These are phyloP conservation scores for Microctonus aethiopoides DNA, from an alignment of 2,888 invertebrate species.

Conservation along the genomic window DNA sequence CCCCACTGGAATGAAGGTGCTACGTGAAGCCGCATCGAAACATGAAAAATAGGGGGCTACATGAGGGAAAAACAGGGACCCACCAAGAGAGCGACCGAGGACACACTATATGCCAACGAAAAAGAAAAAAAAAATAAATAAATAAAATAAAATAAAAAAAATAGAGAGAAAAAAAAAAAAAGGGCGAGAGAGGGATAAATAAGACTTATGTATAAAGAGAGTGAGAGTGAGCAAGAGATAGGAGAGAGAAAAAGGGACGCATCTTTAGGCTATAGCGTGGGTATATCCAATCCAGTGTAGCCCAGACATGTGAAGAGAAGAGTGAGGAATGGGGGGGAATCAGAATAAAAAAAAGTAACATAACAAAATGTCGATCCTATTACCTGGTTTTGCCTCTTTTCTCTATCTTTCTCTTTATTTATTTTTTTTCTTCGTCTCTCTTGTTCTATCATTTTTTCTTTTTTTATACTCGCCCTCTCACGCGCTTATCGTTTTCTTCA, in stretches of 20 bases:
- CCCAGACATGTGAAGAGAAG: slow-evolving; percentile 34
- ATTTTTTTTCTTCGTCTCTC: not conserved
- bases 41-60: slow-evolving; percentile 68
- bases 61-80: slow-evolving; percentile 64
- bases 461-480: slow-evolving; percentile 16
- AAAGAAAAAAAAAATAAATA: not conserved
- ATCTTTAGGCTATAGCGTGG: slow-evolving; percentile 5
- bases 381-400: slow-evolving; percentile 54
- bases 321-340: slow-evolving; percentile 50
- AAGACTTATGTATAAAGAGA: slow-evolving; percentile 31
- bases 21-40: slow-evolving; percentile 67
- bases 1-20: slow-evolving; percentile 63
- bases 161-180: slow-evolving; percentile 18
- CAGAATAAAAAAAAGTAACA: slow-evolving; percentile 66
- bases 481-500: slow-evolving; percentile 21
- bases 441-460: not conserved
- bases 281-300: slow-evolving; percentile 23
- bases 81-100: slow-evolving; percentile 42
- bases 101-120: slow-evolving; percentile 21
- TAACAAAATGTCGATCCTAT: slow-evolving; percentile 67
- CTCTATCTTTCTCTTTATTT: slow-evolving; percentile 4
- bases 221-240: slow-evolving; percentile 39
- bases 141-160: slow-evolving; percentile 30
- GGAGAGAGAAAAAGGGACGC: not conserved
- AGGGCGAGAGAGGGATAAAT: slow-evolving; percentile 9